Base-by-base conservation (phyloP, 2,888 invertebrate genomes). In the Nasonia oneida region DNA sequence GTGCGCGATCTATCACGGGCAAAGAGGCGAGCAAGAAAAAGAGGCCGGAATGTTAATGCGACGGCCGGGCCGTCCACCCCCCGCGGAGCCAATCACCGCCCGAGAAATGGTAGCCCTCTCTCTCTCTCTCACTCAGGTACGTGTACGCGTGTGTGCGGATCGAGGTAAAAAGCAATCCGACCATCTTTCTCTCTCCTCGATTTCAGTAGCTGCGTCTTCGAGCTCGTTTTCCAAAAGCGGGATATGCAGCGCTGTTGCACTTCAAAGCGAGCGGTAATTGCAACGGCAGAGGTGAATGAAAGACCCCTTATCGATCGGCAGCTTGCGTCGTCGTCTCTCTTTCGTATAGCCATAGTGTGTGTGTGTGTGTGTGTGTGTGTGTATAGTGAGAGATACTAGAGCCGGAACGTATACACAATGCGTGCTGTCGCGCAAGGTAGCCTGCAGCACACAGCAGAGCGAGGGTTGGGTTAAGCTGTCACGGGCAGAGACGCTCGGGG, bases 71-170 rank as follows among this genome's bases (percentile, higher is more conserved):
- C 91, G 91, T 90, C 91, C 91, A 91, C 92, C 93, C 92, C 93
- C 93, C 89, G 93, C 92, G 87, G 93, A 92, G 93, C 92, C 93
- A 93, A 93, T 93, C 93, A 92, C 92, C 91, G 91, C 90, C 91
- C 91, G 91, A 93, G 93, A 93, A 92, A 93, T 93, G 92, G 93
- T 93, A 93, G 93, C 92, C 71, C 74, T 50, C 67, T 67, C 67
- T 64, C 64, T 15, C 74, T 50, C 67, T 67, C 67, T 64, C 64
- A 12, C 67, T 67, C 18, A 61, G 3, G 6, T 61, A 61, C 57
- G n/a, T 5, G n/a, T 6, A 6, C 6, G 18, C n/a, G 15, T 18
- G 6, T 0, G 5, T 57, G n/a, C n/a, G 6, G 6, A 29, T 29
- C 29, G 29, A n/a, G n/a, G 57, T 61, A 61, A 61, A 61, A 61